Conservation (phyloP, 2,113 vertebrate genomes). For the Calcarius ornatus region DNA sequence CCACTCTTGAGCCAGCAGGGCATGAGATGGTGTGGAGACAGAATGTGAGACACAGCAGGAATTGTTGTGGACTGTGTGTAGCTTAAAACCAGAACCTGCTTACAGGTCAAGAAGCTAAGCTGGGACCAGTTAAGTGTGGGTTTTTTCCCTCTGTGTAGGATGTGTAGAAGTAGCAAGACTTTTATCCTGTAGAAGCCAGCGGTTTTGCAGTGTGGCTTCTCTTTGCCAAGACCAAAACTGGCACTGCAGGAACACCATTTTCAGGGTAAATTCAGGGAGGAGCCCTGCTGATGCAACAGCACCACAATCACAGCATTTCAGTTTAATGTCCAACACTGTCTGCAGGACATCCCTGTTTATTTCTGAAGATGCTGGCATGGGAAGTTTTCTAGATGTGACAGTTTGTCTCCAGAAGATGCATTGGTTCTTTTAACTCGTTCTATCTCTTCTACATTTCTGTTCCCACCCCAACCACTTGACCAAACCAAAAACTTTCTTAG, state of each 20-base stretch:
- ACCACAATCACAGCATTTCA: fast-evolving
- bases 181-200: neutral
- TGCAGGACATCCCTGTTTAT: neutral
- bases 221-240: neutral
- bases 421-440: neutral
- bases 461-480: neutral
- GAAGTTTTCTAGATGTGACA: neutral
- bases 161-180: neutral
- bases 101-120: neutral
- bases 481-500: neutral
- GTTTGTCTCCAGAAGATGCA: neutral
- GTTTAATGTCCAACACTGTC: neutral
- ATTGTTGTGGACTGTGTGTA: neutral
- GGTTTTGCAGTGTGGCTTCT: neutral
- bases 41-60: neutral
- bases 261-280: neutral
- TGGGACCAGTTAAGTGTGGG: neutral
- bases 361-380: neutral
- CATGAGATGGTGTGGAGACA: neutral
- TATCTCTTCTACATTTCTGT: neutral
- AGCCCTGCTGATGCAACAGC: neutral
- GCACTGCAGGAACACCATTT: neutral
- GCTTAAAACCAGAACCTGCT: neutral
- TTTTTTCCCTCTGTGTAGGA: neutral
- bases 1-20: neutral